Conservation (phyloP, 2,797 vertebrate genomes). For the Peromyscus attwateri region DNA sequence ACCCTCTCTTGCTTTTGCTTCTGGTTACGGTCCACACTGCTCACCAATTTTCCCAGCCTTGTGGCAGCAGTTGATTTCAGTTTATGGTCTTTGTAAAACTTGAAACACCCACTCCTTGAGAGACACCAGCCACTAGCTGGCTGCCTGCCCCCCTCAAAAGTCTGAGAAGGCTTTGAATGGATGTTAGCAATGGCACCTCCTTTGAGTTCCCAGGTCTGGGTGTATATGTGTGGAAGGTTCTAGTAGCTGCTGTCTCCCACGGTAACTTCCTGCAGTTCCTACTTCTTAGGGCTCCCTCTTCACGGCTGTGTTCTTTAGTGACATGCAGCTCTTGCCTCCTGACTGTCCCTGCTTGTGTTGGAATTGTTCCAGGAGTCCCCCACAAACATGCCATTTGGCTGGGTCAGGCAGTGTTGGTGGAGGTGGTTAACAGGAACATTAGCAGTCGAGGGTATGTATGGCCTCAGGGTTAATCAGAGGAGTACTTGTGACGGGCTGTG, state of each 20-base stretch:
- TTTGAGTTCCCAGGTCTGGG: neutral
- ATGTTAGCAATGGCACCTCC: neutral
- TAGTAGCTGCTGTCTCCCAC: neutral
- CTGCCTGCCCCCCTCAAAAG: neutral
- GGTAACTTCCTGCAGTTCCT: neutral
- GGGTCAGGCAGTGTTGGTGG: neutral
- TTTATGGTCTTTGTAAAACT: neutral
- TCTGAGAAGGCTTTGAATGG: neutral
- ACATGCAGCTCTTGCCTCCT: neutral
- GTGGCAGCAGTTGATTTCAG: neutral
- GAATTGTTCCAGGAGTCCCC: neutral
- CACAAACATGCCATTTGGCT: neutral
- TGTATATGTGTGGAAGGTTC: too few relatives aligned
- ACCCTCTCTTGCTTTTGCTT: neutral
- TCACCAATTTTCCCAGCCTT: neutral
- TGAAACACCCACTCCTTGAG: neutral
- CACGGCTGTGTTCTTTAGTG: neutral
- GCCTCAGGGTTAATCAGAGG: neutral
- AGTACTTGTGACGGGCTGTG: neutral
- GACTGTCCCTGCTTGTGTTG: neutral
- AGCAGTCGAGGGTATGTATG: rapidly evolving
- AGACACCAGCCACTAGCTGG: neutral
- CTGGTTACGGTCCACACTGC: too few relatives aligned
- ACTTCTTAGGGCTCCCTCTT: neutral
- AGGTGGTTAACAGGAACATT: neutral